Evolutionary conservation across 2,888 invertebrate species (phyloP), one percentile per base, ranked within the genome.

Genomic region (Apotomis capreana): DNA sequence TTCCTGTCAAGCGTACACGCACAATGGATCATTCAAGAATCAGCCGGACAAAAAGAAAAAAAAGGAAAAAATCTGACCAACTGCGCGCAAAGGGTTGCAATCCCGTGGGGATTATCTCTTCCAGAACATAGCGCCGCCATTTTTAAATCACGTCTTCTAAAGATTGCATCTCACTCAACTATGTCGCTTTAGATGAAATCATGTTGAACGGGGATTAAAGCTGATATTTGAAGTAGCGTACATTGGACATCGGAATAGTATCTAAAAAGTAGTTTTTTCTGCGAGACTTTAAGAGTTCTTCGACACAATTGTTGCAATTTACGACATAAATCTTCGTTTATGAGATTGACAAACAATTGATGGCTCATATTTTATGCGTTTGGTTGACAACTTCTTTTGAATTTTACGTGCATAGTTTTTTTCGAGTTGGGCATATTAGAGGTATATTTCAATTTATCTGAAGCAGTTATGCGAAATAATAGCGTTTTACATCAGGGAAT

Each of bases 21-120:
- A 91, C 87, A 91, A 90, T 89, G 84, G 73, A 58, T 78, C 89
- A 91, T 91, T 90, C 88, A 90, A 77, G 75, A 80, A 78, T 79
- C 77, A 79, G 77, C 78, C 78, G 83, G 80, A 83, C 84, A 86
- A 87, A 86, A 74, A 75, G 78, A 80, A 60, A 83, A 78, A 74
- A 75, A 78, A 81, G 79, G 83, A 83, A 77, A 68, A 78, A 75
- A 68, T 75, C 76, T 80, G 78, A 77, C 78, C 78, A 76, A 77
- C 72, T 74, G 77, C 77, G 74, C 77, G 70, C 68, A 81, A 88
- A 86, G 86, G 87, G 87, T 88, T 89, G 82, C 83, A 80, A 87
- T 80, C 84, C 89, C 87, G 80, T 63, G 15, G 85, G 86, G 91
- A 90, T 91, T 89, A 89, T 67, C 63, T 78, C 76, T 86, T 83